Base-by-base conservation (phyloP, 2,888 invertebrate species). In the Adineta ricciae region DNA sequence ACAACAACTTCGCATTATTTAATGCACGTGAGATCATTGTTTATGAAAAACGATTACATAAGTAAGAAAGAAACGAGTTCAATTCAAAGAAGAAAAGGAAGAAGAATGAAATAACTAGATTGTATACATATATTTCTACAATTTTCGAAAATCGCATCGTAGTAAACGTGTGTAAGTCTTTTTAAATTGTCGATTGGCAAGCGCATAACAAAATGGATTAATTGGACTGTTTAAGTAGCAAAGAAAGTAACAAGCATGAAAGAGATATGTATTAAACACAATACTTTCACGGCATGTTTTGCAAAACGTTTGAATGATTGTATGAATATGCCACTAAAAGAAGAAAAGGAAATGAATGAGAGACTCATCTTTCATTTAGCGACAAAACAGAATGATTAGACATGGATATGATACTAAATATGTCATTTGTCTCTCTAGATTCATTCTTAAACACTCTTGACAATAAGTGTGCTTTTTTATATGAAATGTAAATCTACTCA, bases 211-310 rank as follows among this genome's bases (percentile, higher is more conserved):
- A 90, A 99, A 97, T 14, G 99, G 99, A 91, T 99, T 99, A 90
- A 99, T 94, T 1, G 97, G 97, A 90, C 96, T 96, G 91, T 99
- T 99, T 86, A 98, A 95, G 91, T 99, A 99, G 92, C 99, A 99
- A 27, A 86, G 49, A 64, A 56, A 85, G 41, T 85, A 85, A 82
- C 84, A 83, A 78, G 41, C 92, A 97, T 97, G 91, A 97, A 97
- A 78, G 41, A 78, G 78, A 78, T 78, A 78, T 38, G 78, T 78
- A 78, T 78, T 78, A n/a, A 78, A 78, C 78, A 78, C 78, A 41
- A 78, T 41, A 24, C 38, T 78, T n/a, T 41, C 41, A 41, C 41
- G 78, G 41, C 78, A 78, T n/a, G 78, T 38, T 3, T 41, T 41
- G 41, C 78, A 78, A 38, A 78, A 78, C n/a, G 78, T 78, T 78